phyloP scores from a whole-genome alignment of 2,888 invertebrate genomes.

The Apotomis capreana region DNA sequence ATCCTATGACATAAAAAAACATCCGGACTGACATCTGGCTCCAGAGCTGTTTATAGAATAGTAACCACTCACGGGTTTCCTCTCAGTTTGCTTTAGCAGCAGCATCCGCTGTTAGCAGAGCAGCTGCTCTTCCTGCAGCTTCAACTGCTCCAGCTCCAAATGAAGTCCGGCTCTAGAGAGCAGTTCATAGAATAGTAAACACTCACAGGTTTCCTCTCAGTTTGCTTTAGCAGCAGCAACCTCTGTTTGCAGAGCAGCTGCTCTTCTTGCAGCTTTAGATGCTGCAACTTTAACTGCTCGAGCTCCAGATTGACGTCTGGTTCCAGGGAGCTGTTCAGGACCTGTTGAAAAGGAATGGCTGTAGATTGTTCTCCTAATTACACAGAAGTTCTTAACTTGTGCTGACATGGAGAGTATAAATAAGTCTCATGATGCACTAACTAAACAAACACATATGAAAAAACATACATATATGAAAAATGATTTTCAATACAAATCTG shows the following conservation, averaged over 20 bases:
- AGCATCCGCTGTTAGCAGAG: slow-evolving; percentile 62
- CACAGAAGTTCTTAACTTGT: no score
- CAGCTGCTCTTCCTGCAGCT: slow-evolving; percentile 63
- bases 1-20: no score
- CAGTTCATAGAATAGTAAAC: slow-evolving; percentile 44
- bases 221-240: slow-evolving; percentile 60
- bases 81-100: slow-evolving; percentile 58
- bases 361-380: no score
- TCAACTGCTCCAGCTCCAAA: slow-evolving; percentile 62
- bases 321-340: slow-evolving; percentile 53
- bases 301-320: slow-evolving; percentile 59
- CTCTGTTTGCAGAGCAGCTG: slow-evolving; percentile 62
- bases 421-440: neutral
- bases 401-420: neutral
- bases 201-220: slow-evolving; percentile 59
- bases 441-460: no score
- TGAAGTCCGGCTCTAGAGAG: slow-evolving; percentile 57
- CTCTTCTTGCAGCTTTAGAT: slow-evolving; percentile 63
- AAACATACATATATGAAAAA: no score
- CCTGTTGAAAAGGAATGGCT: slow-evolving; percentile 48
- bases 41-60: no score
- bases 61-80: slow-evolving; percentile 59
- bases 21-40: no score
- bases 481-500: no score
- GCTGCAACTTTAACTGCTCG: slow-evolving; percentile 58